Base-by-base conservation (phyloP, 2,797 vertebrate genomes). In the Salarias fasciatus region DNA sequence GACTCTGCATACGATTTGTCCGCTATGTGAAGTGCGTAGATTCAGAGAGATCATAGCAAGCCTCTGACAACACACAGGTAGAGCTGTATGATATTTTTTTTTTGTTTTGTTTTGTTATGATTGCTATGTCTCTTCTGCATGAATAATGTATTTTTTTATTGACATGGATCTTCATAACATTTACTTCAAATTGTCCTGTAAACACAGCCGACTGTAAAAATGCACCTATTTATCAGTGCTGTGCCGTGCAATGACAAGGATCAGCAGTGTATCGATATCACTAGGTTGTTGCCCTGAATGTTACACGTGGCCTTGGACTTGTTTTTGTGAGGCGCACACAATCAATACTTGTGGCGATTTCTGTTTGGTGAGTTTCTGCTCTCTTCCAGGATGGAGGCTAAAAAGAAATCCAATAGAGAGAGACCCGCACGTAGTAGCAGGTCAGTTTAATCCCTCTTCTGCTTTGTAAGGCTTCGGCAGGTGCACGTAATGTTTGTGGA, bases 401-500 rank as follows among this genome's bases (percentile, higher is more conserved):
- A 82, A 79, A 71, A 52, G 42, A 72, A 76, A 80, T 72, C 41
- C 70, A 77, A 79, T 75, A 69, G 53, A 67, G 46, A 57, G 35
- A 66, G 52, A 55, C 44, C 12, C 56, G 61, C 43, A 41, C 50
- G 68, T 53, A 77, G 65, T 79, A 86, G 76, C 15, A 28, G 53
- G 57, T 76, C 70, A 68, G 63, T 75, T 65, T 8, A 58, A 77
- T 77, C 63, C 66, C n/a, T 38, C 55, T 30, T 11, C 43, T 69
- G 35, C 48, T 68, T 61, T 49, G 15, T 29, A 14, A 69, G 66
- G 51, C 41, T 63, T 28, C 10, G 36, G 36, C 60, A 48, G 62
- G 36, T 50, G 53, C 3, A 11, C 8, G 5, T 36, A 12, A 18
- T 50, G 57, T 53, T 82, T 60, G 68, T 81, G 76, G 66, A 30